Base-by-base conservation (phyloP, 2,888 invertebrate genomes). In the Meteorus colon region DNA sequence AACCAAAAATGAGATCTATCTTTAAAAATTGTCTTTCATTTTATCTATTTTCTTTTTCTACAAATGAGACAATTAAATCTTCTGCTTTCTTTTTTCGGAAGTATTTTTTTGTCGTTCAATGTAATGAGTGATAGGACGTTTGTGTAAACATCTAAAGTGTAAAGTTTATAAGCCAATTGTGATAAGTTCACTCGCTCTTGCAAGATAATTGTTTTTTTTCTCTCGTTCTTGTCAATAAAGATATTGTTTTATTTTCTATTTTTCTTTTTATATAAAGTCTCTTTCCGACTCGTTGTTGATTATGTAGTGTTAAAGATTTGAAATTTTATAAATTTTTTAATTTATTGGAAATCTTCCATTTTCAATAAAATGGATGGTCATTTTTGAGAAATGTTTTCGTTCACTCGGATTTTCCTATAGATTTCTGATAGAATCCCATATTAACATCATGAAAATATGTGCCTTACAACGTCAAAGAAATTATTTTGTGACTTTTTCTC, bases 131-230 rank as follows among this genome's bases (percentile, higher is more conserved):
- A 55, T 55, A 55, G 19, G n/a, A 55, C 19, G 19, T 55, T 55
- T 55, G 55, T 55, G 19, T 24, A 19, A 55, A 55, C n/a, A n/a
- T 8, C 48, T 55, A 55, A 55, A 55, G 55, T 55, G 55, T 55
- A 55, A 55, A 55, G 55, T 55, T 55, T 55, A 55, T 55, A 55
- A 55, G 55, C 55, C n/a, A 55, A 55, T 55, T 55, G 55, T 55
- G 55, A 55, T 55, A 55, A 55, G 19, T 8, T 19, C 8, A 19
- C 55, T 55, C 6, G 55, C 55, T 55, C 55, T 55, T 55, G 19
- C 55, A 55, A 55, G 24, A 55, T 55, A 24, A 55, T 19, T 41
- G 4, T 55, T 55, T 55, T 55, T 55, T 55, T 55, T 55, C 16
- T 55, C 55, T 19, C 55, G 8, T 55, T 55, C 55, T 55, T 19